phyloP scores from a whole-genome alignment of 2,113 vertebrate species.

The Oreochromis aureus region DNA sequence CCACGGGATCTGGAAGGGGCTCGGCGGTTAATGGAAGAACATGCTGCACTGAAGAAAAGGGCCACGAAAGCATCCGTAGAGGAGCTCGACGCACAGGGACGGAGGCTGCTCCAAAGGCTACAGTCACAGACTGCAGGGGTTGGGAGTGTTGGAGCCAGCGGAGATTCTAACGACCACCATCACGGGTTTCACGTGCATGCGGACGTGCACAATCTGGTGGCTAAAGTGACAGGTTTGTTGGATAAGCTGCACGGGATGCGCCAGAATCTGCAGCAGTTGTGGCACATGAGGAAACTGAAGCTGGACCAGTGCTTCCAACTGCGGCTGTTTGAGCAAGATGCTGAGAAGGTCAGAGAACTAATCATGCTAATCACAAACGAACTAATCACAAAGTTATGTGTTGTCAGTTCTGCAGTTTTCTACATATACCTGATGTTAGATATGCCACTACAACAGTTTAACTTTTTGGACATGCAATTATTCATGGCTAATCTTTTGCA shows the following conservation, averaged over 20 bases:
- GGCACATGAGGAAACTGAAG: constrained; percentile 95
- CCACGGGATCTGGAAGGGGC: constrained; percentile 91
- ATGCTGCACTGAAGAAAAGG: constrained; percentile 89
- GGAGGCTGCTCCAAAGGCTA: constrained; percentile 89
- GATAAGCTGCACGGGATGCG: constrained; percentile 91
- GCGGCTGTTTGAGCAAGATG: constrained; percentile 95
- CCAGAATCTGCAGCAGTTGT: constrained; percentile 97
- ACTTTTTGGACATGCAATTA: background rate
- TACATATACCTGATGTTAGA: background rate
- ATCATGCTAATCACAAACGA: background rate
- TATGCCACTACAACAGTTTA: background rate
- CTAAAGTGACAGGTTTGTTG: constrained; percentile 89
- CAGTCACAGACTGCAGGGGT: constrained; percentile 68
- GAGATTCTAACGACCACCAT: constrained; percentile 82
- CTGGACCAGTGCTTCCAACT: constrained; percentile 99
- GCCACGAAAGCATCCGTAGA: constrained; percentile 93
- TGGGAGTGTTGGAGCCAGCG: constrained; percentile 42
- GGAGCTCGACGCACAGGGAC: constrained; percentile 92
- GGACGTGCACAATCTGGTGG: constrained; percentile 87
- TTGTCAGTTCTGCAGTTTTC: background rate
- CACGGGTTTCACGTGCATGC: constrained; percentile 56
- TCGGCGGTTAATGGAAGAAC: constrained; percentile 91
- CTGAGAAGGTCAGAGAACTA: constrained; percentile 84
- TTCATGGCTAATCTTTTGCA: background rate
- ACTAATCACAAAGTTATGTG: background rate